A percentile compares a stretch with the other conserved stretches of the same genome.
Conservation (phyloP, 2,888 invertebrate species). For the Nezara viridula region DNA sequence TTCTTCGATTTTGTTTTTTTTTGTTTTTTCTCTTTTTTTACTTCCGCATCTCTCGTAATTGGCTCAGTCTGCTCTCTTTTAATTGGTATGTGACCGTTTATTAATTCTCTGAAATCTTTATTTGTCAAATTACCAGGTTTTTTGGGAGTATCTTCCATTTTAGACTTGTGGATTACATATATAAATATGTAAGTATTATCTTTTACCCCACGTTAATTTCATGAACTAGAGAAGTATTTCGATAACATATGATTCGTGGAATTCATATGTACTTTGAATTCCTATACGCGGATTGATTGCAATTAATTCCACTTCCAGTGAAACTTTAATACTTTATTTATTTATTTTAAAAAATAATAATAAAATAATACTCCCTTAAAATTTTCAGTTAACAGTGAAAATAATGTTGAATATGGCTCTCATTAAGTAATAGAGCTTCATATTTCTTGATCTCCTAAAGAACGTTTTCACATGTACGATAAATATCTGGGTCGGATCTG, state of each 20-base stretch:
- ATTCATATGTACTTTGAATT: constrained; percentile 13
- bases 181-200: not conserved
- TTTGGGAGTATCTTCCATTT: constrained; percentile 20
- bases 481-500: too few relatives aligned
- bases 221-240: not conserved
- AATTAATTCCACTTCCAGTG: not conserved
- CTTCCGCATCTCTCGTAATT: not conserved
- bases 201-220: not conserved
- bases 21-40: not conserved
- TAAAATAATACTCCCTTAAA: too few relatives aligned
- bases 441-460: too few relatives aligned
- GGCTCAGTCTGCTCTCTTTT: constrained; percentile 2
- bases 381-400: too few relatives aligned
- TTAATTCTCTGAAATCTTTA: constrained; percentile 48
- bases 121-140: constrained; percentile 33
- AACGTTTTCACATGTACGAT: too few relatives aligned
- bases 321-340: not conserved
- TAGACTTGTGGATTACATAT: not conserved
- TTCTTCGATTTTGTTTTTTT: not conserved
- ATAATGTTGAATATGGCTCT: too few relatives aligned
- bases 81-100: not conserved
- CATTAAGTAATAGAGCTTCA: too few relatives aligned
- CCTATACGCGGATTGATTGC: not conserved
- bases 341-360: not conserved
- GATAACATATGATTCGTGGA: not conserved